Evolutionary conservation across 2,888 invertebrate genomes (phyloP).

Genomic region (Andrena flavipes): DNA sequence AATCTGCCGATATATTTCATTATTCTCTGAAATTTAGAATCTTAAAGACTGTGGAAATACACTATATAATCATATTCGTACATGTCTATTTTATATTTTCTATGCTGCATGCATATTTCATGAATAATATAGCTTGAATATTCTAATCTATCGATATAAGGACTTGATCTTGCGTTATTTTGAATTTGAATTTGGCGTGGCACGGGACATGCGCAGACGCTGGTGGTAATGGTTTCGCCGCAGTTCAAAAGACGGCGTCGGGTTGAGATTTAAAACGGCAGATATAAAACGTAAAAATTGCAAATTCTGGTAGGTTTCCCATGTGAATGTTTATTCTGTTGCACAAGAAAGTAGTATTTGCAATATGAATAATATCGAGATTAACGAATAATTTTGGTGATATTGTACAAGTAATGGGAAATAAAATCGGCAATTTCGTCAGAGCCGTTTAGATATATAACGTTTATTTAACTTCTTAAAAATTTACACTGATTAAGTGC

Average conservation of each 20-base stretch:
- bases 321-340: not conserved
- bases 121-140: not conserved
- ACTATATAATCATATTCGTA: not conserved
- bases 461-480: slow-evolving; percentile 60
- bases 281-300: not conserved
- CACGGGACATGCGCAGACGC: not conserved
- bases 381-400: not conserved
- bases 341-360: not conserved
- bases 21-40: no score
- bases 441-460: not conserved
- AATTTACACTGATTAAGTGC: slow-evolving; percentile 36
- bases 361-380: not conserved
- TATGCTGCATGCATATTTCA: not conserved
- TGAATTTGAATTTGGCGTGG: not conserved
- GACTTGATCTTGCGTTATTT: not conserved
- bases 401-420: not conserved
- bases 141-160: not conserved
- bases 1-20: no score
- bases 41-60: no score
- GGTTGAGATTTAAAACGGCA: not conserved
- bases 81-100: not conserved
- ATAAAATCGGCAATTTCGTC: not conserved
- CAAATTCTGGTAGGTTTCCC: not conserved
- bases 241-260: not conserved
- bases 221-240: not conserved